phyloP scores from a whole-genome alignment of 2,113 vertebrate species.

The Boleophthalmus pectinirostris region DNA sequence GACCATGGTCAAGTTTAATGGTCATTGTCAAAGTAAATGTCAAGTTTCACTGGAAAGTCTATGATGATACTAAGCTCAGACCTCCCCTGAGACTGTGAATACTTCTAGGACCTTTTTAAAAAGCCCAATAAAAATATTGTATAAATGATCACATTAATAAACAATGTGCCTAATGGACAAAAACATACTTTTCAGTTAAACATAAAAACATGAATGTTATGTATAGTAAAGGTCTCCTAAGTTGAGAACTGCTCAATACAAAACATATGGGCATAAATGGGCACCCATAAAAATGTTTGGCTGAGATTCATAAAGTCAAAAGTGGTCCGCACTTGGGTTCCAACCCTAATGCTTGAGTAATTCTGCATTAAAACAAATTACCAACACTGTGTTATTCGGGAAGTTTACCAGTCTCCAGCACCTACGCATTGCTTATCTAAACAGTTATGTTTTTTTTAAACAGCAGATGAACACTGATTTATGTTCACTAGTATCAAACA shows the following conservation, averaged over 20 bases:
- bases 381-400: background rate
- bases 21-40: background rate
- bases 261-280: background rate
- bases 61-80: background rate
- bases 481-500: background rate
- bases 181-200: too few relatives aligned
- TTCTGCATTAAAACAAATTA: background rate
- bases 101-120: background rate
- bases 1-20: slow-evolving; percentile 5
- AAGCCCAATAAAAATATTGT: background rate
- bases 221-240: too few relatives aligned
- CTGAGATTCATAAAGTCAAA: background rate
- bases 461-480: background rate
- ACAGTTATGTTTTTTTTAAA: background rate
- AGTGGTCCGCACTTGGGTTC: background rate
- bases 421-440: background rate
- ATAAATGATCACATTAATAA: too few relatives aligned
- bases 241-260: too few relatives aligned
- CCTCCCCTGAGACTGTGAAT: background rate
- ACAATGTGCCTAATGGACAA: too few relatives aligned
- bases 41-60: background rate
- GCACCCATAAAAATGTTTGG: background rate
- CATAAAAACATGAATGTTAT: background rate
- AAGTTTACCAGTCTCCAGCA: background rate
- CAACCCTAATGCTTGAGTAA: background rate